Conservation (phyloP, 2,888 invertebrate species). For the Gnatocerus cornutus region DNA sequence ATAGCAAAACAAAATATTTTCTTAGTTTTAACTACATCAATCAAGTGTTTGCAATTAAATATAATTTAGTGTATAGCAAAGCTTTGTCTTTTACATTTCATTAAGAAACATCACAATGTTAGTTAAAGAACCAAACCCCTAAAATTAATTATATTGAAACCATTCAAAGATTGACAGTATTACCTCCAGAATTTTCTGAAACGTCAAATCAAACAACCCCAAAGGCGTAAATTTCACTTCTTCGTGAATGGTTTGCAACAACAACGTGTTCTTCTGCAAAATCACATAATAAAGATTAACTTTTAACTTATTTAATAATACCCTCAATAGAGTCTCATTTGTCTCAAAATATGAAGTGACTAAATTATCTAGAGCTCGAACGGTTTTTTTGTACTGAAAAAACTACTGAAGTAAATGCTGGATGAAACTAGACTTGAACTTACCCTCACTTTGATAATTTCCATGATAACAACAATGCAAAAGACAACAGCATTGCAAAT, state of each 20-base stretch:
- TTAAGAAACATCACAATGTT: conserved; percentile 19
- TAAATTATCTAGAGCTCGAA: not conserved
- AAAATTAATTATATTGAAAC: conserved; percentile 7
- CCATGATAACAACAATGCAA: too few species aligned
- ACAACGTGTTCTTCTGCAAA: conserved; percentile 23
- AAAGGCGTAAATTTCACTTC: conserved; percentile 10
- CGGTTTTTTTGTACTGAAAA: conserved; percentile 9
- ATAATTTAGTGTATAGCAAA: too few species aligned
- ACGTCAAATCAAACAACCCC: conserved; percentile 24
- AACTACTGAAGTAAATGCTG: not conserved
- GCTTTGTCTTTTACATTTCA: too few species aligned
- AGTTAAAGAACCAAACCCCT: conserved; percentile 13
- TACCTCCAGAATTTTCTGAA: conserved; percentile 27
- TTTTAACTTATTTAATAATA: not conserved
- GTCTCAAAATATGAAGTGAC: not conserved
- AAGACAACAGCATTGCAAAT: too few species aligned
- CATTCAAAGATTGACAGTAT: not conserved
- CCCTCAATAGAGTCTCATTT: not conserved
- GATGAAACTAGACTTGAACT: too few species aligned
- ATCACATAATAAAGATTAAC: not conserved
- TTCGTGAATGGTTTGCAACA: conserved; percentile 20
- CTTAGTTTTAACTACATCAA: too few species aligned
- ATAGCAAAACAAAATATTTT: too few species aligned
- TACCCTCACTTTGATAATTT: too few species aligned
- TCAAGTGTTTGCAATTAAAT: too few species aligned